Conservation (phyloP, 2,797 vertebrate species). For the Macropus fuliginosus region DNA sequence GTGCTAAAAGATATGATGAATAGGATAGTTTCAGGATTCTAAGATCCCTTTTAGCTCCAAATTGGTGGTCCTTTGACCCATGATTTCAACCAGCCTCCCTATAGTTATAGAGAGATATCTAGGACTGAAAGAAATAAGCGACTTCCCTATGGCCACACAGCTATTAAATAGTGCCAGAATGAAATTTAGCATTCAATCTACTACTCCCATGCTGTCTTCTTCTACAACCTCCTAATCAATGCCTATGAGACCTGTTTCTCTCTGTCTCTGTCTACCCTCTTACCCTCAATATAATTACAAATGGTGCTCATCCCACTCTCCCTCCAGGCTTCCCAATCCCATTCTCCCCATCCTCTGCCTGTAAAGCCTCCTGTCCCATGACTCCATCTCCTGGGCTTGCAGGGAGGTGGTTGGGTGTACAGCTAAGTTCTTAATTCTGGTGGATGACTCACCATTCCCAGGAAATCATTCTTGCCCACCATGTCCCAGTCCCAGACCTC, state of each 20-base stretch:
- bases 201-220: not conserved
- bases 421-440: too few species aligned
- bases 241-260: not conserved
- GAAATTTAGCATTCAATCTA: not conserved
- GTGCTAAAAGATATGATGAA: not conserved
- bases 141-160: conserved; percentile 14
- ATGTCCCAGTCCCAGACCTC: conserved; percentile 98
- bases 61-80: not conserved
- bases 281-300: not conserved
- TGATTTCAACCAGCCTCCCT: not conserved
- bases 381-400: not conserved
- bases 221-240: not conserved
- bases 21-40: not conserved
- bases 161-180: not conserved
- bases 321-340: not conserved
- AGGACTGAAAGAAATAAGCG: conserved; percentile 21
- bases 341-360: not conserved
- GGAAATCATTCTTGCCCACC: conserved; percentile 96
- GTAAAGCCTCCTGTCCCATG: not conserved
- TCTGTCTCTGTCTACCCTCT: not conserved
- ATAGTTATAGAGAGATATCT: not conserved
- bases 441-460: conserved; percentile 89
- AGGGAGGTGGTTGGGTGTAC: too few species aligned
- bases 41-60: not conserved
- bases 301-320: not conserved